These are phyloP conservation scores for Globicephala melas DNA, from an alignment of 2,113 vertebrate species.

Conservation along the genomic window DNA sequence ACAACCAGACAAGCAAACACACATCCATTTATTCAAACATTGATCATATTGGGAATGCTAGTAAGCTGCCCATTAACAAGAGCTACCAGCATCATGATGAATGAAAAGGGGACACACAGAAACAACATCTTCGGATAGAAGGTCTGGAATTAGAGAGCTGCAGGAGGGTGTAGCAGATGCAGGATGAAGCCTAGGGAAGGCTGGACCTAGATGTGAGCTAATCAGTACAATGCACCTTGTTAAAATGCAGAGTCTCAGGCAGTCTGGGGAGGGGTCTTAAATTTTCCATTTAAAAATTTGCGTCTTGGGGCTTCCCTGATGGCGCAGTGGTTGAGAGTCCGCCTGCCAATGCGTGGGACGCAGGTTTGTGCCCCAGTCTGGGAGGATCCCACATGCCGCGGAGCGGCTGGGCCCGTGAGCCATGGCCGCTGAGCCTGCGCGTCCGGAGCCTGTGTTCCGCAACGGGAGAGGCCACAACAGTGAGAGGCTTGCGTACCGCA, in stretches of 20 bases:
- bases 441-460: no score
- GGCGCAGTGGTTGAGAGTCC: no score
- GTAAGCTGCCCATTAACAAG: neutral
- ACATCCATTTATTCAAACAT: neutral
- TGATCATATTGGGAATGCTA: neutral
- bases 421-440: no score
- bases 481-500: no score
- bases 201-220: neutral
- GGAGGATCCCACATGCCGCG: no score
- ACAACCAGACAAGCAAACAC: neutral
- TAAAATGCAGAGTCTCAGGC: neutral
- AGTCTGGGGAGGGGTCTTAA: neutral
- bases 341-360: no score
- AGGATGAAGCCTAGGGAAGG: neutral
- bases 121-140: neutral
- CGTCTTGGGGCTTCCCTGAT: neutral
- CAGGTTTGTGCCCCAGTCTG: rapidly evolving
- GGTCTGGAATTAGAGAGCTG: neutral
- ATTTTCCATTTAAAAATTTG: neutral
- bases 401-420: no score
- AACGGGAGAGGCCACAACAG: no score
- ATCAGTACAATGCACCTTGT: neutral
- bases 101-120: neutral
- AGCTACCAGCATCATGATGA: neutral
- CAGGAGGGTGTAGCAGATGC: neutral